These are phyloP conservation scores for Cherax destructor DNA, from an alignment of 1,140 invertebrate species.

Conservation along the genomic window DNA sequence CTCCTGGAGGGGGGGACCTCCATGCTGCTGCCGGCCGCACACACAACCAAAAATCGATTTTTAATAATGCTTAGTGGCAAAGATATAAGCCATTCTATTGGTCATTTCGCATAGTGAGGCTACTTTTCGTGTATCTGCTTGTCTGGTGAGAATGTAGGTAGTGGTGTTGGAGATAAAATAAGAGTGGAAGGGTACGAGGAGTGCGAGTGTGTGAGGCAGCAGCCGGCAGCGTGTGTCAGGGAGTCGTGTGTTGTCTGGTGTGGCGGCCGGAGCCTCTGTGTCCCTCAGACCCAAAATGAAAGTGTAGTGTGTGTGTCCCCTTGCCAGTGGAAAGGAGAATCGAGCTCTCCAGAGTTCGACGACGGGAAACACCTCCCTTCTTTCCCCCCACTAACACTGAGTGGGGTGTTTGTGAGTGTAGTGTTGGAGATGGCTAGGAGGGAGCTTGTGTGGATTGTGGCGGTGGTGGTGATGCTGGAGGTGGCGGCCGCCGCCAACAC, in stretches of 20 bases:
- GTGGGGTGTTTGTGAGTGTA: constrained; percentile 14
- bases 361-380: neutral
- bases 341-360: constrained; percentile 41
- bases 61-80: neutral
- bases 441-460: constrained; percentile 19
- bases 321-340: neutral
- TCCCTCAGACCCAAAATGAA: constrained; percentile 26
- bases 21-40: constrained; percentile 25
- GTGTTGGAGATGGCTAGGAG: constrained; percentile 32
- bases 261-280: neutral
- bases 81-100: neutral
- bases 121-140: neutral
- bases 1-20: neutral
- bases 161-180: neutral
- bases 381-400: constrained; percentile 5
- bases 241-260: constrained; percentile 35
- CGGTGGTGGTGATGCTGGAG: constrained; percentile 24
- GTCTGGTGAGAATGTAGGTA: neutral
- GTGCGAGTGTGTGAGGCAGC: neutral
- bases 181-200: neutral
- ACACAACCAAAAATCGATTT: constrained; percentile 33
- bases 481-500: constrained; percentile 17
- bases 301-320: constrained; percentile 36
- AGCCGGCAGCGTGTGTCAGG: neutral
- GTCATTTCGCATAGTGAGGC: neutral